These are phyloP conservation scores for Ennomos quercinarius DNA, from an alignment of 2,888 invertebrate species.

Conservation along the genomic window DNA sequence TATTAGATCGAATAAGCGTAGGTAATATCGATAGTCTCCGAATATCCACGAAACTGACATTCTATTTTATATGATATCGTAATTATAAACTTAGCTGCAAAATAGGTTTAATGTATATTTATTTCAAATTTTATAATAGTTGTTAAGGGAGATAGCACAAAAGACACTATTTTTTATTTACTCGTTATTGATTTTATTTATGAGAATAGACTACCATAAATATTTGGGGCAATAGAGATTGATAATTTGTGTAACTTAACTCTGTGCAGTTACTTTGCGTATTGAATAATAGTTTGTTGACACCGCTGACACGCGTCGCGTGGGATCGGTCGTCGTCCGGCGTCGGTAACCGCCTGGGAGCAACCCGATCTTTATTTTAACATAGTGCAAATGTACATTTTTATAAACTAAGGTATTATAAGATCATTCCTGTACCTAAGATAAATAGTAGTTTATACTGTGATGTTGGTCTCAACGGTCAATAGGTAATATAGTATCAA, in stretches of 20 bases:
- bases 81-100: slow-evolving; percentile 57
- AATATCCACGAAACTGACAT: slow-evolving; percentile 52
- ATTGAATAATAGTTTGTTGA: slow-evolving; percentile 25
- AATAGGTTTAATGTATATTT: slow-evolving; percentile 74
- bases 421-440: slow-evolving; percentile 85
- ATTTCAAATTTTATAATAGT: slow-evolving; percentile 72
- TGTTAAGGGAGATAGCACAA: slow-evolving; percentile 73
- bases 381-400: slow-evolving; percentile 79
- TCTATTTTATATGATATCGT: slow-evolving; percentile 56
- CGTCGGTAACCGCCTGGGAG: slow-evolving; percentile 63
- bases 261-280: slow-evolving; percentile 17
- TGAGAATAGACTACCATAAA: slow-evolving; percentile 46
- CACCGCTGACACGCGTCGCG: slow-evolving; percentile 28
- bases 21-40: slow-evolving; percentile 52
- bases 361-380: slow-evolving; percentile 63
- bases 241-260: slow-evolving; percentile 23
- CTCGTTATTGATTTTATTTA: slow-evolving; percentile 69
- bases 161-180: slow-evolving; percentile 79
- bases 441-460: slow-evolving; percentile 81
- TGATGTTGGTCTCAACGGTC: slow-evolving; percentile 84
- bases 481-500: slow-evolving; percentile 82
- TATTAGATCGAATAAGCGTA: slow-evolving; percentile 50
- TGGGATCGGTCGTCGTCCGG: slow-evolving; percentile 1
- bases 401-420: slow-evolving; percentile 66
- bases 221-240: slow-evolving; percentile 63